These are phyloP conservation scores for Xiphias gladius DNA, from an alignment of 2,113 vertebrate species.

Conservation along the genomic window DNA sequence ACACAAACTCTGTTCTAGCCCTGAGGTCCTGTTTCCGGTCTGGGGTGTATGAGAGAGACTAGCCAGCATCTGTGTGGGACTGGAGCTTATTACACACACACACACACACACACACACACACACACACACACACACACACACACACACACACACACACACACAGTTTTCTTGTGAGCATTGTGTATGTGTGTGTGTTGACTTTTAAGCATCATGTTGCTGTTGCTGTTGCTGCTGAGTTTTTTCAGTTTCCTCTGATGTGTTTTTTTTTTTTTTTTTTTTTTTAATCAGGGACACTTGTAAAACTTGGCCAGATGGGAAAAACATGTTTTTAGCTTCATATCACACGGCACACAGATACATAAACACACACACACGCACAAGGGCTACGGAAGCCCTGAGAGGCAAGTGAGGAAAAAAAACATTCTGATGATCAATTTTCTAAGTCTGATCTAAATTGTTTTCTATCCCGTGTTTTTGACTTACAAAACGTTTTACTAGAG, in stretches of 20 bases:
- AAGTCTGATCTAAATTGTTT: too few relatives aligned
- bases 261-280: slow-evolving; percentile 31
- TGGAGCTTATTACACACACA: slow-evolving; percentile 49
- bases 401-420: too few relatives aligned
- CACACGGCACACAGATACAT: slow-evolving; percentile 12
- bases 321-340: slow-evolving; percentile 35
- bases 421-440: too few relatives aligned
- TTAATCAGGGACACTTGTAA: slow-evolving; percentile 25
- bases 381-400: too few relatives aligned
- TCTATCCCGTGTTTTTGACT: too few relatives aligned
- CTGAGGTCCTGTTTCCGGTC: slow-evolving; percentile 67
- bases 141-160: not conserved
- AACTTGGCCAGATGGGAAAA: slow-evolving; percentile 57
- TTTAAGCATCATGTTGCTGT: slow-evolving; percentile 13
- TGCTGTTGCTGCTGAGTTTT: slow-evolving; percentile 28
- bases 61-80: slow-evolving; percentile 49
- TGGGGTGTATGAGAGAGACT: slow-evolving; percentile 48
- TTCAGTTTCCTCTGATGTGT: slow-evolving; percentile 15
- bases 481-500: too few relatives aligned
- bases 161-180: not conserved
- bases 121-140: slow-evolving; percentile 7
- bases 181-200: slow-evolving; percentile 5
- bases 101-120: not conserved
- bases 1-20: slow-evolving; percentile 6
- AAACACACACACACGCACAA: slow-evolving; percentile 9